These are phyloP conservation scores for Morbakka virulenta DNA, from an alignment of 30 jellyfish, hydroid and myxozoan species.

Conservation along the genomic window DNA sequence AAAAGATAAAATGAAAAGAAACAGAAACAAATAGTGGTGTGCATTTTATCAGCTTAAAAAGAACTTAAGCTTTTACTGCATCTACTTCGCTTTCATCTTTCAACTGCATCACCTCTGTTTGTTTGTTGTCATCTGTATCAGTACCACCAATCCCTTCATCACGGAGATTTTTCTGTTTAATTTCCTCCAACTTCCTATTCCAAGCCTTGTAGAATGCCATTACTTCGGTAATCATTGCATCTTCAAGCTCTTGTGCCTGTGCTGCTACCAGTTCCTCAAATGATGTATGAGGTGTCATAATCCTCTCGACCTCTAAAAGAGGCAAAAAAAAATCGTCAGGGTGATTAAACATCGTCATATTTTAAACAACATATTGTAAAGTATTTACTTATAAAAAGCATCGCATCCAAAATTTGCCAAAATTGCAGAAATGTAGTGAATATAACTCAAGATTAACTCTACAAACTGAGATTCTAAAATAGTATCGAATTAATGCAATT, in stretches of 20 bases:
- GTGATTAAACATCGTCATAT: background rate
- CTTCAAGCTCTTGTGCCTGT: constrained; percentile 97
- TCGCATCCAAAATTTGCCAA: too few species aligned
- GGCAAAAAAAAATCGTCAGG: background rate
- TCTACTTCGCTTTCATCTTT: background rate
- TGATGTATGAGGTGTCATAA: constrained; percentile 96
- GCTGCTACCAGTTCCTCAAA: constrained; percentile 97
- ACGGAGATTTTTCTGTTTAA: constrained; percentile 70
- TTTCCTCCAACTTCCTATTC: constrained; percentile 82
- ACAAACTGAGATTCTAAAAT: too few species aligned
- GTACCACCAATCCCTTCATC: constrained; percentile 45
- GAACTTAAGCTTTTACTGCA: background rate
- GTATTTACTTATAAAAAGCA: too few species aligned
- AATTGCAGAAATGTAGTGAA: too few species aligned
- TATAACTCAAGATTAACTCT: too few species aligned
- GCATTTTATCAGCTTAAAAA: too few species aligned
- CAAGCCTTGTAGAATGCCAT: constrained; percentile 90
- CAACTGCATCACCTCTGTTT: background rate
- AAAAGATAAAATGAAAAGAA: too few species aligned
- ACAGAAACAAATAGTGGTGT: too few species aligned
- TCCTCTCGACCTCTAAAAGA: constrained; percentile 65
- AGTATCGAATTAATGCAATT: too few species aligned
- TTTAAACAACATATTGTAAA: too few species aligned
- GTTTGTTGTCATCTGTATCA: constrained; percentile 53
- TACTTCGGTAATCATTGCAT: constrained; percentile 93